A percentile compares a stretch with the other conserved stretches of the same genome.
phyloP scores from a whole-genome alignment of 2,797 vertebrate genomes.

The Eurystomus glaucurus region DNA sequence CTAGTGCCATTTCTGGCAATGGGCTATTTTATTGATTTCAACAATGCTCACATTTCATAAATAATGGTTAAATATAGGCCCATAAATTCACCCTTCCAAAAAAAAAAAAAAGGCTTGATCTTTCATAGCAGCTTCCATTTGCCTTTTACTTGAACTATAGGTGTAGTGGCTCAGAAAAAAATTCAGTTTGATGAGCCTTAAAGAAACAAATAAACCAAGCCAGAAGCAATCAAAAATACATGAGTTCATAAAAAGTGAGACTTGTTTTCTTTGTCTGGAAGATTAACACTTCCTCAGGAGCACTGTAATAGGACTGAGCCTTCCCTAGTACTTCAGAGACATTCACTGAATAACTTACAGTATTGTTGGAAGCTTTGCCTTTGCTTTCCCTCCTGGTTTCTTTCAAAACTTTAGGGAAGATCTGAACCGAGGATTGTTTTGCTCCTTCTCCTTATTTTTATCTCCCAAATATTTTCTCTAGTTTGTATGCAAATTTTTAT shows the following conservation, averaged over 20 bases:
- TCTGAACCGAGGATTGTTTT: background rate
- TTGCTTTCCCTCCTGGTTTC: slow-evolving; percentile 18
- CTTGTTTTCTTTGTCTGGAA: slow-evolving; percentile 57
- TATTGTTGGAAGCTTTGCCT: slow-evolving; percentile 28
- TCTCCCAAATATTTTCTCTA: background rate
- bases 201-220: slow-evolving; percentile 62
- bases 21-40: slow-evolving; percentile 13
- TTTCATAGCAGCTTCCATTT: slow-evolving; percentile 30
- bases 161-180: slow-evolving; percentile 27
- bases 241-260: slow-evolving; percentile 44
- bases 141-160: background rate
- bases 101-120: background rate
- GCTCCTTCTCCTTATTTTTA: slow-evolving; percentile 18
- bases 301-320: slow-evolving; percentile 67
- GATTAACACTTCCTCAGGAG: slow-evolving; percentile 71
- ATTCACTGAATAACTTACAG: background rate
- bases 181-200: slow-evolving; percentile 55
- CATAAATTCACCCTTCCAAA: background rate
- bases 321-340: slow-evolving; percentile 57
- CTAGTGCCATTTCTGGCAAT: background rate
- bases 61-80: background rate
- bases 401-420: slow-evolving; percentile 29
- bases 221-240: slow-evolving; percentile 69
- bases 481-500: background rate
- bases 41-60: background rate